These are phyloP conservation scores for Cyanoramphus novaezelandiae DNA, from an alignment of 2,113 vertebrate species.

Conservation along the genomic window DNA sequence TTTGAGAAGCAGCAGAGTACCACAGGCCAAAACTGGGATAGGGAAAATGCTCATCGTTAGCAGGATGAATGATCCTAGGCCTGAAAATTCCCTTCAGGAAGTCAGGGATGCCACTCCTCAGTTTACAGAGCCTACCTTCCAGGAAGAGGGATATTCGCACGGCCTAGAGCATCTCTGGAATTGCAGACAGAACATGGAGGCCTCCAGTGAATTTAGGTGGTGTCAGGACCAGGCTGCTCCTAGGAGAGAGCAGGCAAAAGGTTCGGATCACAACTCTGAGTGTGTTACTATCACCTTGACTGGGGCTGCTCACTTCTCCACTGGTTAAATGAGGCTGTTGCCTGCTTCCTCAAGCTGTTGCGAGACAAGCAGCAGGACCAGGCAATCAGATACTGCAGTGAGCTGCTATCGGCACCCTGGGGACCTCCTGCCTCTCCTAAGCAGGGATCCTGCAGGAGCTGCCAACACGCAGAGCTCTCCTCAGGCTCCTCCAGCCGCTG, in stretches of 20 bases:
- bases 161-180: background rate
- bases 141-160: background rate
- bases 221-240: background rate
- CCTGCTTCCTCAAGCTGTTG: background rate
- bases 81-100: background rate
- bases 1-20: background rate
- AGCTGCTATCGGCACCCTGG: background rate
- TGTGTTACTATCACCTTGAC: background rate
- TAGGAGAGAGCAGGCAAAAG: background rate
- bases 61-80: background rate
- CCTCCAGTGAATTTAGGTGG: background rate
- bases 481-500: background rate
- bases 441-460: conserved; percentile 10
- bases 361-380: background rate
- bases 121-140: background rate
- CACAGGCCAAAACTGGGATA: background rate
- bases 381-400: background rate
- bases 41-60: background rate
- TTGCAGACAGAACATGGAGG: fast-evolving
- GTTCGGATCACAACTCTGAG: background rate
- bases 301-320: background rate
- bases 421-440: background rate
- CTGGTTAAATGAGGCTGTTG: background rate
- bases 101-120: background rate
- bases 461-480: background rate